Evolutionary conservation across 2,888 invertebrate species (phyloP), one percentile per base, ranked within the genome.

Genomic region (Formica aserva): DNA sequence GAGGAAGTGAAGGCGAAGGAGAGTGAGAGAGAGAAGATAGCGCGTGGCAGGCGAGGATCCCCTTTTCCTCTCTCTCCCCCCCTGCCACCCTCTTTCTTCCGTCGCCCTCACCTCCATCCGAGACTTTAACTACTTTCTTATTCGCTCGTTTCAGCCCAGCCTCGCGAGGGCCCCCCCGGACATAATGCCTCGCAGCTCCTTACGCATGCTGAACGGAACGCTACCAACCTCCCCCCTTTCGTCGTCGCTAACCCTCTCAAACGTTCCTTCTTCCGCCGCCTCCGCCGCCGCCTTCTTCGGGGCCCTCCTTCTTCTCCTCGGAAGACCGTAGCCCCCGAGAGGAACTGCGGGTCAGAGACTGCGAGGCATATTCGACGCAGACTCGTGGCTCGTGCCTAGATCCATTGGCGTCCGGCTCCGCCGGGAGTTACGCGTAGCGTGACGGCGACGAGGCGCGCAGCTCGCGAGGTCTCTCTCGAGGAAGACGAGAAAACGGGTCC

Each of bases 341-440:
- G 94, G 94, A 94, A 93, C 93, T 94, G 92, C 94, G 94, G 94
- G 94, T 94, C 94, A 94, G 93, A 94, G 94, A 93, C 92, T 94
- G 90, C 91, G 88, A 89, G 92, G 92, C 93, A 92, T 92, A 93
- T 93, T 94, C 92, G 91, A 91, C 90, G 92, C 91, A 91, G 91
- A 91, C 92, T 88, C 90, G 91, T 93, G 94, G 93, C 94, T 94
- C 94, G 94, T 94, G 94, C 93, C 94, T 92, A 93, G 92, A 93
- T 91, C 87, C 93, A 94, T 92, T 91, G 93, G 92, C 93, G 93
- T 93, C 93, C 85, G 86, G 87, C 90, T 88, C 81, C 9, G 57
- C 13, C 75, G 57, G 57, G 75, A 82, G 41, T 66, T 76, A 82
- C 82, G 76, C 72, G 72, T 80, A 80, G 78, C 78, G 72, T 80